Evolutionary conservation across 2,797 vertebrate genomes (phyloP).

Genomic region (Falco columbarius): DNA sequence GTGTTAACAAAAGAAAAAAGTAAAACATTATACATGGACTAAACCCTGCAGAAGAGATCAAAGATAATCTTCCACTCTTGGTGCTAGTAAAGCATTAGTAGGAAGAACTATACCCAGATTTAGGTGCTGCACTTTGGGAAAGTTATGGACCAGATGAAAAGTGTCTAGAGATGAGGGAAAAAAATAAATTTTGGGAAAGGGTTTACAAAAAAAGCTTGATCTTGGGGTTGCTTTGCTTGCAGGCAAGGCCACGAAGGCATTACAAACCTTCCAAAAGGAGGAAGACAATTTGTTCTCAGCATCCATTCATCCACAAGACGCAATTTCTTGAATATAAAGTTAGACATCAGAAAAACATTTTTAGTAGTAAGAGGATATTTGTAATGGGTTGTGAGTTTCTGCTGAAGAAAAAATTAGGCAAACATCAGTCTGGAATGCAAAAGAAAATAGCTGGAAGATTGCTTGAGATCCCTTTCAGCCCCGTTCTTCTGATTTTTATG

Average conservation of each 20-base stretch:
- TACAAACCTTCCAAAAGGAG: neutral
- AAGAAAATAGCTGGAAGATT: neutral
- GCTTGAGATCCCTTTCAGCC: neutral
- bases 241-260: neutral
- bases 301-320: neutral
- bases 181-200: neutral
- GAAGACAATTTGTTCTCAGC: neutral
- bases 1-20: neutral
- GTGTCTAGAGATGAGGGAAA: neutral
- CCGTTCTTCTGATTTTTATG: neutral
- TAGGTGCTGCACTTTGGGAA: neutral
- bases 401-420: neutral
- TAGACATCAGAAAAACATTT: neutral
- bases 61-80: neutral
- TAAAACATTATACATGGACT: neutral
- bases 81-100: neutral
- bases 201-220: neutral
- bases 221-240: neutral
- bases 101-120: neutral
- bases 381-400: neutral
- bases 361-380: neutral
- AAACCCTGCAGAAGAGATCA: neutral
- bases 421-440: neutral
- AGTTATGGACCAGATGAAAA: neutral
- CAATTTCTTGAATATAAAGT: neutral